Evolutionary conservation across 2,888 invertebrate species (phyloP), one percentile per base, ranked within the genome.

Genomic region (Notodonta ziczac): DNA sequence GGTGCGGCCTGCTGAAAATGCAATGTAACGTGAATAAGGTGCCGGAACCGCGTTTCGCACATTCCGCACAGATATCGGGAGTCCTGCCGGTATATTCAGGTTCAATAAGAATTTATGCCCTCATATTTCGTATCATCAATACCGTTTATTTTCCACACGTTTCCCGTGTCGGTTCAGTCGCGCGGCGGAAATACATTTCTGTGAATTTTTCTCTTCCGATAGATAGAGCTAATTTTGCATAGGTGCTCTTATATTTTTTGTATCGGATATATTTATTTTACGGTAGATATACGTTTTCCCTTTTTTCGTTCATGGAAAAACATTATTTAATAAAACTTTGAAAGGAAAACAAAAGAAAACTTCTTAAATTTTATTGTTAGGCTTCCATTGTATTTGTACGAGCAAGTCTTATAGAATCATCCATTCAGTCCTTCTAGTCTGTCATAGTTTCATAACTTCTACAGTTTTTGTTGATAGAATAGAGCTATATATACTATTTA

Each of bases 41-140:
- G 61, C 59, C 40, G 55, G 64, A 53, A 60, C 60, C 58, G 59
- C 66, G 69, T 73, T 69, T 63, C 65, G 63, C 63, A 61, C 66
- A 69, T 77, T 72, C 65, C 63, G 60, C 63, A 62, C 58, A 63
- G 65, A 74, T 70, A 69, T 61, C 67, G 53, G 24, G 57, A 67
- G 66, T 72, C 69, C 67, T 68, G 65, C 59, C 68, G 58, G 70
- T 76, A 72, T 69, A 75, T 75, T 70, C 75, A 67, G 24, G 75
- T 74, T 72, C 73, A 74, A 73, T 73, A 72, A 76, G 77, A 80
- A 83, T 84, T 84, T 82, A 84, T 81, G 71, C 73, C 72, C 70
- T 73, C 78, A 79, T 83, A 83, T 81, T 77, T 79, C 78, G 76
- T 76, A 81, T 79, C 80, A 83, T 83, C 82, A 81, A 83, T 84